Evolutionary conservation across 2,888 invertebrate genomes (phyloP), one percentile per base, ranked within the genome.

Genomic region (Cerastis leucographa): DNA sequence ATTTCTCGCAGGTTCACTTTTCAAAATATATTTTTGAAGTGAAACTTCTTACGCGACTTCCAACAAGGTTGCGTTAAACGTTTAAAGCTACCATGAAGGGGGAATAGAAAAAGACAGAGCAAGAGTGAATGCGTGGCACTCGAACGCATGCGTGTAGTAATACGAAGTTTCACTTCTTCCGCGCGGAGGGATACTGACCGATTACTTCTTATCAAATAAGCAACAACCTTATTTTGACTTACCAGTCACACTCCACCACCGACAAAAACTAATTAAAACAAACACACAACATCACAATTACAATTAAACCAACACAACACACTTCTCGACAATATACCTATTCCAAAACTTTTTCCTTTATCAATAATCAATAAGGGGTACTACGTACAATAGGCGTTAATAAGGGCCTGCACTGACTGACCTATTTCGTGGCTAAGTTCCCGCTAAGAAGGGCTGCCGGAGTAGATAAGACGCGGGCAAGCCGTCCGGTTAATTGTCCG

Each of bases 361-460:
- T 89, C 89, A 88, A 89, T 89, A 90, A 90, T 90, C 90, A 90
- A 91, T 91, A 91, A 86, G 83, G 79, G 69, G 77, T 66, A 85
- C 87, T 89, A 87, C 83, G 80, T 51, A 89, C 88, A 92, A 90
- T 89, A 90, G 89, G 89, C 90, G 91, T 90, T 93, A 93, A 92
- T 93, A 93, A 91, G 91, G 89, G 86, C 88, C 87, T 83, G 83
- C 83, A 80, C 92, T 89, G 94, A 93, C 94, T 87, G 95, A 93
- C 94, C 94, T 91, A 94, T 92, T 94, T 94, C 92, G 88, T 74
- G 90, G 91, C 89, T 93, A 92, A 93, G 92, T 93, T 91, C 91
- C 91, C 93, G 92, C 94, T 94, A 95, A 93, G 94, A 93, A 93
- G 92, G 94, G 89, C 95, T 95, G 96, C 89, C 89, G 81, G 84